Evolutionary conservation across 2,888 invertebrate genomes (phyloP).

Genomic region (Cepaea hortensis): DNA sequence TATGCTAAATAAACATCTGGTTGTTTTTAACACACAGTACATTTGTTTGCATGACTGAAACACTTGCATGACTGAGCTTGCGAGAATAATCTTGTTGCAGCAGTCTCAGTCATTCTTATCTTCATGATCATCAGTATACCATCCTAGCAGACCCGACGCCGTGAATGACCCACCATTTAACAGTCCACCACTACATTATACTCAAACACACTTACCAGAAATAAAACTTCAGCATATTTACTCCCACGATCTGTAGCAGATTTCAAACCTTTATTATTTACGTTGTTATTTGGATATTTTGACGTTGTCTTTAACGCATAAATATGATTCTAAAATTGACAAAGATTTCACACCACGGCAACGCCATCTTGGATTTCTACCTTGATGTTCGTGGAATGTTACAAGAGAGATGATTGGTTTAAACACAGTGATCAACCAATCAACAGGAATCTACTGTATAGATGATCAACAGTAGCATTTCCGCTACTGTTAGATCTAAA

Average conservation of each 20-base stretch:
- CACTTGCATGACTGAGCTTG: no score
- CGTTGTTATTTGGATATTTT: not conserved
- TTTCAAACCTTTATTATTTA: not conserved
- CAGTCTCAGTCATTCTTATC: no score
- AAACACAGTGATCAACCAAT: conserved; percentile 49
- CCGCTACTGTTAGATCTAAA: no score
- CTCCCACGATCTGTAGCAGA: conserved; percentile 49
- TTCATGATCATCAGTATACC: no score
- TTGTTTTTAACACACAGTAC: no score
- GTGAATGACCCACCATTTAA: conserved; percentile 12
- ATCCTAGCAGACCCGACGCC: conserved; percentile 23
- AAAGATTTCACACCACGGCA: conserved; percentile 30
- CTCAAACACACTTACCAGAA: conserved; percentile 54
- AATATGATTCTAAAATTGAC: conserved; percentile 16
- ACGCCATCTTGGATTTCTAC: conserved; percentile 48
- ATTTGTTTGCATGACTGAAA: no score
- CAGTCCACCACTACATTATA: not conserved
- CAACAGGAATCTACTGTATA: conserved; percentile 30
- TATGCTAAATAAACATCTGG: no score
- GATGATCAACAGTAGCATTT: not conserved
- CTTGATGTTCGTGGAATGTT: conserved; percentile 36
- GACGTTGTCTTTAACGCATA: not conserved
- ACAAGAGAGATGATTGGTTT: conserved; percentile 50
- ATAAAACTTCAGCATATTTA: conserved; percentile 63
- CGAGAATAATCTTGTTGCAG: no score